Conservation (phyloP, 2,113 vertebrate species). For the Zosterops lateralis region DNA sequence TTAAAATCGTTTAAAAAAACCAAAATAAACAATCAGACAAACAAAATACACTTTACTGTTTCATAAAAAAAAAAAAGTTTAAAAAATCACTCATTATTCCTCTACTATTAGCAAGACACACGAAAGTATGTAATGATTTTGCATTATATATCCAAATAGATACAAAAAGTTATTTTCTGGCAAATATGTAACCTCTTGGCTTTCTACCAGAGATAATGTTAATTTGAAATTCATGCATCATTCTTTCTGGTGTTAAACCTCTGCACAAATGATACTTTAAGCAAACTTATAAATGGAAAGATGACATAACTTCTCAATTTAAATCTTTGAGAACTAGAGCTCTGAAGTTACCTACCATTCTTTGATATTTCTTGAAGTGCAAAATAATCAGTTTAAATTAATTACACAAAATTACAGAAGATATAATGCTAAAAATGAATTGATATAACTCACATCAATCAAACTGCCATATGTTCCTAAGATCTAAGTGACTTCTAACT, state of each 20-base stretch:
- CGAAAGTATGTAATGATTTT: neutral
- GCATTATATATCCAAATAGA: conserved; percentile 1
- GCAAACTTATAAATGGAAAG: neutral
- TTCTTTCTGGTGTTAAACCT: conserved; percentile 4
- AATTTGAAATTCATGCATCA: neutral
- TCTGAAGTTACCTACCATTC: neutral
- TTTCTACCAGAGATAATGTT: conserved; percentile 8
- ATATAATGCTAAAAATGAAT: neutral
- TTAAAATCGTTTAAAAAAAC: neutral
- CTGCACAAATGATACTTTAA: neutral
- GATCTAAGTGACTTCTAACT: neutral
- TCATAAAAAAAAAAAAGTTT: neutral
- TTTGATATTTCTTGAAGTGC: neutral
- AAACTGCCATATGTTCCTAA: neutral
- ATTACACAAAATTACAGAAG: neutral
- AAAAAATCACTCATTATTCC: neutral
- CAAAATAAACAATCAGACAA: neutral
- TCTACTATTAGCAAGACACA: neutral
- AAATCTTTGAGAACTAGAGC: neutral
- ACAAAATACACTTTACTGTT: neutral
- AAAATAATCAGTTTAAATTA: conserved; percentile 18
- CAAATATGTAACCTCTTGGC: neutral
- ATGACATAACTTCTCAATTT: neutral
- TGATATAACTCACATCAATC: neutral
- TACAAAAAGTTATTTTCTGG: conserved; percentile 2